Evolutionary conservation across 2,113 vertebrate species (phyloP), one percentile per base, ranked within the genome.

Genomic region (Sturnus vulgaris): DNA sequence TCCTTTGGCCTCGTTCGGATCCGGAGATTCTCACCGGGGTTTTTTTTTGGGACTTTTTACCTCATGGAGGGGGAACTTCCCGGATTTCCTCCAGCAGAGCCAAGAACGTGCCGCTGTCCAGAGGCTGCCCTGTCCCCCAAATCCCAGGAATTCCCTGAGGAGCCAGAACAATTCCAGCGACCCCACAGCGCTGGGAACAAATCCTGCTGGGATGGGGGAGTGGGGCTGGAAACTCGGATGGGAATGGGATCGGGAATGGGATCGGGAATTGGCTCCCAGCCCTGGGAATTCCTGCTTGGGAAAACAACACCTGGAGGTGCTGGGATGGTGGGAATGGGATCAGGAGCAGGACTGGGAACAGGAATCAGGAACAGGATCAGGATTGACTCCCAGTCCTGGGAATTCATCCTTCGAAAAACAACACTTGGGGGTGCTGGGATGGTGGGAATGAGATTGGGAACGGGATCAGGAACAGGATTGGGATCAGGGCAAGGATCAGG

Each of bases 101-200:
- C 39, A 3, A 15, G 70, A 33, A n/a, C 3, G 33, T 25, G 33
- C 40, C 8, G 42, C 1, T 7, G 5, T 21, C 71, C 2, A 2
- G 25, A 5, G 53, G 40, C 71, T 35, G 71, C 55, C 42, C 71
- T 5, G 55, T 30, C 3, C 53, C 42, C 55, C 44, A 23, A 33
- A 47, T 57, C 12, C 53, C 53, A 7, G 71, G 53, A 56, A 18
- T 1, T n/a, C 70, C 27, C 37, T 2, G 2, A 19, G 50, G 69
- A 25, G 22, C 12, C 12, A 7, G 39, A 12, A n/a, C 12, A 12
- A 28, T 56, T 15, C 39, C 70, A 69, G 66, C 2, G 5, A 13
- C 25, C 66, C 66, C 46, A 5, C 1, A 10, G 66, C 7, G 4
- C 8, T 3, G 66, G 68, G 28, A 15, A 56, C 31, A 15, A 42